phyloP scores from a whole-genome alignment of 2,113 vertebrate genomes.

The Poecile atricapillus region DNA sequence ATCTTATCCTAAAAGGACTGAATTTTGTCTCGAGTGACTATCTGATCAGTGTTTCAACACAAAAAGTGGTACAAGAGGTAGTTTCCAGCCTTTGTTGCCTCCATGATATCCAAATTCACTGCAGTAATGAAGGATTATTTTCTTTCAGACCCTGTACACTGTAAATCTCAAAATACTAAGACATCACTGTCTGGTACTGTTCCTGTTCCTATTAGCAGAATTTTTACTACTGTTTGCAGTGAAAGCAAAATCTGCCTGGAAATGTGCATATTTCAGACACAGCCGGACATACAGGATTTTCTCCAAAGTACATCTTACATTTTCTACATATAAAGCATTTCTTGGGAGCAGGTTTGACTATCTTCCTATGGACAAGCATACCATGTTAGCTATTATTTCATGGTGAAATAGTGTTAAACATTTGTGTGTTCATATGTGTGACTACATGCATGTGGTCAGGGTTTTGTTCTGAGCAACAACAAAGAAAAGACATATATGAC shows the following conservation, averaged over 20 bases:
- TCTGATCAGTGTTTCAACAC: not conserved
- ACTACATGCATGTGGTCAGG: not conserved
- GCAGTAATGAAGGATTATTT: not conserved
- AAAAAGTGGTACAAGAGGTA: not conserved
- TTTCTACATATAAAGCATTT: not conserved
- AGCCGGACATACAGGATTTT: not conserved
- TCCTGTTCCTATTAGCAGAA: not conserved
- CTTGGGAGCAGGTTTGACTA: not conserved
- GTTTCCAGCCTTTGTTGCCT: not conserved
- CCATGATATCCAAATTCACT: not conserved
- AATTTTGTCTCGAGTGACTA: not conserved
- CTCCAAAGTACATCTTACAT: not conserved
- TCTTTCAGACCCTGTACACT: not conserved
- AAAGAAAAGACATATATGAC: not conserved
- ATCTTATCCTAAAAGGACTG: not conserved
- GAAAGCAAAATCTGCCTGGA: not conserved
- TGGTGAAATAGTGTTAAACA: fast-evolving
- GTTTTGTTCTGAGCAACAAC: not conserved
- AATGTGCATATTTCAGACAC: not conserved
- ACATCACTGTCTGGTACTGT: not conserved
- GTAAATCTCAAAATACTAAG: not conserved
- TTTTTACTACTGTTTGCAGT: not conserved
- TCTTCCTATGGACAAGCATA: not conserved
- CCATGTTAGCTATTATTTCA: not conserved
- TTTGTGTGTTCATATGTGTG: not conserved